These are phyloP conservation scores for Peucedramus taeniatus DNA, from an alignment of 2,113 vertebrate genomes.

Conservation along the genomic window DNA sequence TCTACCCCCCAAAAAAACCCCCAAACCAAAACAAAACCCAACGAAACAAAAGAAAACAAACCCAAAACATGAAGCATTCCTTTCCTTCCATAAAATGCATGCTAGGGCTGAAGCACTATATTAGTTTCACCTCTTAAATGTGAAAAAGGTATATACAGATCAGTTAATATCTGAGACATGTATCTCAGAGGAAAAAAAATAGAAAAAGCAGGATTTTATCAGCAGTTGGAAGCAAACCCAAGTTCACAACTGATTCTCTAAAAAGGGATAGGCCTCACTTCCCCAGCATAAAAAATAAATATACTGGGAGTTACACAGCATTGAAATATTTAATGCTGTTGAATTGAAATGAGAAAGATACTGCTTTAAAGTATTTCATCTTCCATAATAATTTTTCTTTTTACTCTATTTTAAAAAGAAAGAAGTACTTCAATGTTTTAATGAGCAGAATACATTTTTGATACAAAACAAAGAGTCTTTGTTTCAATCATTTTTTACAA, in stretches of 20 bases:
- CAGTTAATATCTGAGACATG: background rate
- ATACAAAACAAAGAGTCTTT: background rate
- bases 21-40: background rate
- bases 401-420: background rate
- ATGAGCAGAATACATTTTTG: background rate
- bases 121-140: background rate
- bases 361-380: background rate
- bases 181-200: background rate
- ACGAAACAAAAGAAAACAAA: background rate
- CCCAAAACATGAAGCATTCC: background rate
- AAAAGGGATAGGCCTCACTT: background rate
- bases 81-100: background rate
- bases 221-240: background rate
- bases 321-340: constrained; percentile 39
- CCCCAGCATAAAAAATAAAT: constrained; percentile 30
- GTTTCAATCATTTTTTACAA: background rate
- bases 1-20: rapidly evolving
- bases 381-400: background rate
- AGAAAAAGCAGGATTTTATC: background rate
- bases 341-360: background rate
- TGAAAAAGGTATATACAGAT: background rate
- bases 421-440: background rate
- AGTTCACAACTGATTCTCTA: background rate
- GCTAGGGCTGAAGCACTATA: background rate
- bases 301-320: background rate